phyloP scores from a whole-genome alignment of 64 coral and sea anemone genomes.

The Anthopleura sola region DNA sequence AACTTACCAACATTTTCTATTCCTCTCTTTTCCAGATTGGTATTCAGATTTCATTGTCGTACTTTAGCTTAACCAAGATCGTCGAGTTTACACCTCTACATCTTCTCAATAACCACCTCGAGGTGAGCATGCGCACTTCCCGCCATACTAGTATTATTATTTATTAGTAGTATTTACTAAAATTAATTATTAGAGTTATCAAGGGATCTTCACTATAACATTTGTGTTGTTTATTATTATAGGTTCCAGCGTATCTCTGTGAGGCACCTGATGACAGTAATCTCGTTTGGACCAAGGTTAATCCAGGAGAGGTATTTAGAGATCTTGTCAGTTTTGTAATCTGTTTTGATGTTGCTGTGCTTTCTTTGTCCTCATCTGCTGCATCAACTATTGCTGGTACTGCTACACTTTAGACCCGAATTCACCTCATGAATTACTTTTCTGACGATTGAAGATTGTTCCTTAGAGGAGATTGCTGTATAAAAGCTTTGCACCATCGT shows the following conservation, averaged over 20 bases:
- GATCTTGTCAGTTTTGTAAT: neutral
- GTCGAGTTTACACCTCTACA: conserved; percentile 91
- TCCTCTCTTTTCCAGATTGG: conserved; percentile 63
- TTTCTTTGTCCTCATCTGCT: too few species aligned
- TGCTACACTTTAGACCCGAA: too few species aligned
- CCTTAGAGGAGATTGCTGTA: too few species aligned
- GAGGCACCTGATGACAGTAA: conserved; percentile 41
- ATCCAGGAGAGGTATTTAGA: conserved; percentile 63
- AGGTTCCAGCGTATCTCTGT: conserved; percentile 63
- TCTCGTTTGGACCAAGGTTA: conserved; percentile 56
- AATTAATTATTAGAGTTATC: neutral
- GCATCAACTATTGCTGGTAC: too few species aligned
- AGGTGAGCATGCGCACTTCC: conserved; percentile 38
- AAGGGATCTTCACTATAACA: too few species aligned
- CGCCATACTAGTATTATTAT: too few species aligned
- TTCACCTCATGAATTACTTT: too few species aligned
- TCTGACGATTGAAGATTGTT: too few species aligned
- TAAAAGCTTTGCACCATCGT: too few species aligned
- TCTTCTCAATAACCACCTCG: conserved; percentile 72
- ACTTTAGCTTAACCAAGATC: conserved; percentile 97
- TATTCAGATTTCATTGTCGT: conserved; percentile 85
- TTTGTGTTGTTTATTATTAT: neutral
- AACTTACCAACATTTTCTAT: neutral
- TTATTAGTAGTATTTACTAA: neutral
- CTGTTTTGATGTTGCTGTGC: too few species aligned